Base-by-base conservation (phyloP, 2,888 invertebrate genomes). In the Ophioninae sp. region DNA sequence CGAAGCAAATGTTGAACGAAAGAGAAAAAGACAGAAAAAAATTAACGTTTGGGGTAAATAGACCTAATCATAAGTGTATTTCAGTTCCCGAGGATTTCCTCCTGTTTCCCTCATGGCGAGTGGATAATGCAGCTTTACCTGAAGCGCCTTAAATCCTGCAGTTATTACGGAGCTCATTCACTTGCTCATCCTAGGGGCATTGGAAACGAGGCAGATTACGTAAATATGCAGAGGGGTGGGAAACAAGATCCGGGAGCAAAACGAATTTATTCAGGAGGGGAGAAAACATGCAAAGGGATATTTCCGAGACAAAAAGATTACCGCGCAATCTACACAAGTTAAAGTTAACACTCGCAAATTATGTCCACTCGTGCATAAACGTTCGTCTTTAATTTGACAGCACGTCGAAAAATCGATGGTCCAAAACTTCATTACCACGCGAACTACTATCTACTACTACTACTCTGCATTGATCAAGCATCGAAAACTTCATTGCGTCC, bases 91-190 rank as follows among this genome's bases (percentile, higher is more conserved):
- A 39, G 58, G 0, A 41, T 67, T n/a, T 68, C 44, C 44, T 30
- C 8, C 8, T 64, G 10, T 74, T 51, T 61, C 63, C 44, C 5
- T 30, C 59, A 81, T 64, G 39, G 58, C 75, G 44, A 41, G 67
- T 73, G 77, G 65, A 81, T 81, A 67, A 63, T 67, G 67, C 41
- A 71, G 71, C 65, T 81, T 77, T 77, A 51, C 68, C 56, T 17
- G 56, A 61, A 22, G 23, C 39, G 56, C 68, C 68, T 72, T 81
- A 77, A 81, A 81, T 81, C 73, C 81, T 63, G 61, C 41, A 51
- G 72, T 81, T 77, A 72, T 72, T 81, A 44, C 63, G n/a, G 68
- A 67, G 68, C 77, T 77, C 73, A 81, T 77, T 68, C 81, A 77
- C 81, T 81, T 73, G 68, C 72, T 77, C 73, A 73, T 81, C 67